Conservation (phyloP, 2,888 invertebrate genomes). For the Drosophila atripex region DNA sequence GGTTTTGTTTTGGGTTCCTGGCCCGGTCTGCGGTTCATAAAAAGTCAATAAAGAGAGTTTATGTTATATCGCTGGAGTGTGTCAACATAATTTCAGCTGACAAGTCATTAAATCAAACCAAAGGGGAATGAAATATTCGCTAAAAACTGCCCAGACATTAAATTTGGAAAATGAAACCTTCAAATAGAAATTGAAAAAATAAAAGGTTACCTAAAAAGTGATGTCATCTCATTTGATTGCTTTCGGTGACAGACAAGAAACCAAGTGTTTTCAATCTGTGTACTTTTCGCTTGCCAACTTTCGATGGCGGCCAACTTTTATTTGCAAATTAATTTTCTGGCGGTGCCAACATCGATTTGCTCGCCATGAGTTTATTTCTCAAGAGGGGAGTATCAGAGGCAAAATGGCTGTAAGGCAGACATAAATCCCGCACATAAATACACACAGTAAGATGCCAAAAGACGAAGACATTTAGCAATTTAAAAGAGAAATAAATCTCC, state of each 20-base stretch:
- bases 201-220: background rate
- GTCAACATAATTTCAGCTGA: constrained; percentile 67
- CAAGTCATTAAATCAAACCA: constrained; percentile 67
- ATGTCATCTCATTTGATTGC: constrained; percentile 4
- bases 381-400: constrained; percentile 14
- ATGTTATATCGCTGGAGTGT: constrained; percentile 64
- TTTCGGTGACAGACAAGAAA: background rate
- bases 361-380: background rate
- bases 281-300: constrained; percentile 37
- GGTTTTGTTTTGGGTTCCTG: constrained; percentile 59
- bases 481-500: constrained; percentile 67
- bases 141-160: background rate
- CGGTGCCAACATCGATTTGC: constrained; percentile 65
- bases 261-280: constrained; percentile 3
- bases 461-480: constrained; percentile 64
- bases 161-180: background rate
- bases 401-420: constrained; percentile 24
- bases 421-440: constrained; percentile 59
- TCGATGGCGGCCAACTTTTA: constrained; percentile 51
- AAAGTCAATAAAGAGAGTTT: constrained; percentile 74
- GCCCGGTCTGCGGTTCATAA: constrained; percentile 70
- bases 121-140: constrained; percentile 1
- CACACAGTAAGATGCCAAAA: constrained; percentile 49
- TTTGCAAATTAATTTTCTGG: constrained; percentile 64
- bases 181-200: constrained; percentile 10